Evolutionary conservation across 1,140 invertebrate species (phyloP), one percentile per base, ranked within the genome.

Genomic region (Anastrepha obliqua): DNA sequence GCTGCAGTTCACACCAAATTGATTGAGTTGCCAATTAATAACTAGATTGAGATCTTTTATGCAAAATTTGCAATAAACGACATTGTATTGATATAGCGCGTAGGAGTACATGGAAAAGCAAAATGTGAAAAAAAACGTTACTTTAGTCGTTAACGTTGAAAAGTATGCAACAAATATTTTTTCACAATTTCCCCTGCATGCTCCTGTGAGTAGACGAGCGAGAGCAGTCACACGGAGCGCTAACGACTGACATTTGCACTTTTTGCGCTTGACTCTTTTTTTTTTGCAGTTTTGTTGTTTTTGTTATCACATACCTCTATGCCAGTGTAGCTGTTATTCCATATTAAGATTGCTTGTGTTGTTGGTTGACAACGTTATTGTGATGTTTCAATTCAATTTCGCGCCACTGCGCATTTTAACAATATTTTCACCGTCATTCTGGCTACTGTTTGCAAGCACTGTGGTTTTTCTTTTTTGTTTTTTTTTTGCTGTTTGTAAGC

Each of bases 381-480:
- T 81, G 6, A 51, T 81, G 47, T 55, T 81, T 55, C 74, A 81
- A 81, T 81, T 81, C n/a, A 81, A 81, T 81, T 74, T 81, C 74
- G 47, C 74, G 9, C 20, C 47, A 81, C 74, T 81, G 74, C 74
- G 55, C 47, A 13, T 55, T 81, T 81, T 58, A 51, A 29, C 74
- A 20, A 81, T 2, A 51, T 62, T 62, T 62, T 62, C 60, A 62
- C 13, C 60, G 15, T 62, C 11, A n/a, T 29, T 3, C 20, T 81
- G 5, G 74, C 11, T 81, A n/a, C 20, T 55, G 74, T 74, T 74
- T 62, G 60, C 60, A 55, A 55, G 42, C 17, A 3, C 5, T 51
- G 70, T 17, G 29, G 47, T 51, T 20, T 78, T 47, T 58, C n/a
- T 55, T 51, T 29, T 15, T 8, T 13, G 6, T 20, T 55, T 11